Base-by-base conservation (phyloP, 1,140 invertebrate genomes). In the Bombus waltoni region DNA sequence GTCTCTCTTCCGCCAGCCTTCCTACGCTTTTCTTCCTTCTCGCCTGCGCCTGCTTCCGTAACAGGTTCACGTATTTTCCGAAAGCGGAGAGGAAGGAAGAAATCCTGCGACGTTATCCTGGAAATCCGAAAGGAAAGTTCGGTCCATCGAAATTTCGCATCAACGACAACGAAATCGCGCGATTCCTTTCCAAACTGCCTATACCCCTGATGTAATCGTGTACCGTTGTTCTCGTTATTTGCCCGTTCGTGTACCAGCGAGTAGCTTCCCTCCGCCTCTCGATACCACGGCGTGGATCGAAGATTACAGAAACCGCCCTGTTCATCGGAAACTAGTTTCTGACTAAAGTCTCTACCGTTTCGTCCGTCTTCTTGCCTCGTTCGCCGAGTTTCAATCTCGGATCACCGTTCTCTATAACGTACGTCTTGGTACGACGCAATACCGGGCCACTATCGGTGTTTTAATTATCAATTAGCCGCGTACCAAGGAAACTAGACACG, bases 391-490 rank as follows among this genome's bases (percentile, higher is more conserved):
- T 66, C 28, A 35, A 35, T 32, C 65, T 15, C 32, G 2, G 6
- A 66, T 35, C 65, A 5, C 65, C 68, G 25, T 22, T 35, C 9
- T 70, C 9, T 70, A 9, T 11, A 25, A 32, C 2, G n/a, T 32
- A 11, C 35, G 35, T 1, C 18, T 22, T 13, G 42, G 2, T 32
- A 5, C 9, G 18, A 15, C 18, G 15, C 42, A 22, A 32, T 35
- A 18, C 13, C 13, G 18, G 4, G 0, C 25, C 9, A 40, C n/a
- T 40, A 81, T 81, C 68, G 70, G 44, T n/a, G 40, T 38, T 42
- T 83, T 80, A 62, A 85, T 85, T 80, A 47, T 62, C 65, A 85
- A 85, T 80, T 84, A 70, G 53, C 11, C 47, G 38, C n/a, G 42
- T n/a, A 40, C 25, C 75, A 53, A 25, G 38, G 53, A 28, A 32